Conservation (phyloP, 2,797 vertebrate species). For the Crypturellus tataupa region DNA sequence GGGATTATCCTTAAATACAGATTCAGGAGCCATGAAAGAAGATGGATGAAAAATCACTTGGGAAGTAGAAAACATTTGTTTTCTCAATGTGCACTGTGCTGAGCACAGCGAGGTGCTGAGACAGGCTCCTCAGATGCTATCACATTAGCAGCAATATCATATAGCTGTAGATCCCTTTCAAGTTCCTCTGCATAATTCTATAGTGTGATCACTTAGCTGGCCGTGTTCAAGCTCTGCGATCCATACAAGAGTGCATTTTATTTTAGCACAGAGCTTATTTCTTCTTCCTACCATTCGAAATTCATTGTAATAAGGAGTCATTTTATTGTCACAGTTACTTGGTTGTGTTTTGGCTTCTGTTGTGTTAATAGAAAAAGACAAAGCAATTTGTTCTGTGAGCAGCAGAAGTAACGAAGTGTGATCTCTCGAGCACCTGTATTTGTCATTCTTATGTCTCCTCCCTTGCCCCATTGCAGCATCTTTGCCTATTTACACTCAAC, state of each 20-base stretch:
- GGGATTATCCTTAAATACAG: not conserved
- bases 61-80: not conserved
- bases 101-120: not conserved
- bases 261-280: not conserved
- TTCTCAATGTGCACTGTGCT: not conserved
- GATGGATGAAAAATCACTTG: not conserved
- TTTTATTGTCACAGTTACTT: not conserved
- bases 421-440: not conserved
- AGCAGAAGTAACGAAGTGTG: not conserved
- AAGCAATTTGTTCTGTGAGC: not conserved
- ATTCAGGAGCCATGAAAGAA: not conserved
- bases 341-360: not conserved
- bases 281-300: not conserved
- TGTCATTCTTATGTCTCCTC: not conserved
- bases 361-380: not conserved
- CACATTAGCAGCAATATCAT: constrained; percentile 47
- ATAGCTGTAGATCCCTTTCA: not conserved
- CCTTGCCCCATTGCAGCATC: not conserved
- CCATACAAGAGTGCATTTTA: not conserved
- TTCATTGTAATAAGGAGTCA: not conserved
- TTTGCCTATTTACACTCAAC: not conserved
- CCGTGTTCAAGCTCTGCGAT: not conserved
- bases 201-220: not conserved
- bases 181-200: not conserved
- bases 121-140: constrained; percentile 48